Conservation (phyloP, 1,140 invertebrate genomes). For the Aricia agestis region DNA sequence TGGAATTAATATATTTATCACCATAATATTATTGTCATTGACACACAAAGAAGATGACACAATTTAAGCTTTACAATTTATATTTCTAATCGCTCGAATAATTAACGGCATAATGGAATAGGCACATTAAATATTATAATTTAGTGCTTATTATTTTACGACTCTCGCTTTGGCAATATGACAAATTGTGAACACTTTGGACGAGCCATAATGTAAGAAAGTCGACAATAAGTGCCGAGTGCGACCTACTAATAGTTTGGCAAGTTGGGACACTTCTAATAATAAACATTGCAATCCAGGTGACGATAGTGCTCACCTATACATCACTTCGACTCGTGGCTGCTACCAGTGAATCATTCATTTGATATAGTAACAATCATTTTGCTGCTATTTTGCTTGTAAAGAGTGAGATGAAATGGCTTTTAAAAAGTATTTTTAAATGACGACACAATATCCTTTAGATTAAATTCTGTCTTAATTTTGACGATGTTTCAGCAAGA, state of each 20-base stretch:
- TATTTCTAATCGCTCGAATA: background rate
- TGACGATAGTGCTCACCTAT: constrained; percentile 43
- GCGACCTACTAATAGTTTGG: constrained; percentile 37
- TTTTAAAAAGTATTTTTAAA: no score
- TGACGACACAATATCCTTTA: no score
- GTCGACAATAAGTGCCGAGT: constrained; percentile 22
- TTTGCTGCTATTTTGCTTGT: background rate
- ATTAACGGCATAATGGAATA: background rate
- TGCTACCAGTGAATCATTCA: constrained; percentile 25
- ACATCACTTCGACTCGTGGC: constrained; percentile 26
- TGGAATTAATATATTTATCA: no score
- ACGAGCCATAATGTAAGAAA: constrained; percentile 29
- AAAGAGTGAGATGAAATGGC: background rate
- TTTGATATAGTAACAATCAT: background rate
- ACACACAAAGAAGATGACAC: no score
- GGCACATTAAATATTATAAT: background rate
- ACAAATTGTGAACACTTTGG: constrained; percentile 29
- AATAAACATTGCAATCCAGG: constrained; percentile 56
- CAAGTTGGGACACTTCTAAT: constrained; percentile 35
- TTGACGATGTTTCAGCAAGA: background rate
- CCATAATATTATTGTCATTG: no score
- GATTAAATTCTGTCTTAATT: background rate
- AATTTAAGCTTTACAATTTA: no score
- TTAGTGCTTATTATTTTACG: background rate
- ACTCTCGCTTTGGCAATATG: constrained; percentile 25